These are phyloP conservation scores for Balanococcus diminutus DNA, from an alignment of 2,888 invertebrate species.

Conservation along the genomic window DNA sequence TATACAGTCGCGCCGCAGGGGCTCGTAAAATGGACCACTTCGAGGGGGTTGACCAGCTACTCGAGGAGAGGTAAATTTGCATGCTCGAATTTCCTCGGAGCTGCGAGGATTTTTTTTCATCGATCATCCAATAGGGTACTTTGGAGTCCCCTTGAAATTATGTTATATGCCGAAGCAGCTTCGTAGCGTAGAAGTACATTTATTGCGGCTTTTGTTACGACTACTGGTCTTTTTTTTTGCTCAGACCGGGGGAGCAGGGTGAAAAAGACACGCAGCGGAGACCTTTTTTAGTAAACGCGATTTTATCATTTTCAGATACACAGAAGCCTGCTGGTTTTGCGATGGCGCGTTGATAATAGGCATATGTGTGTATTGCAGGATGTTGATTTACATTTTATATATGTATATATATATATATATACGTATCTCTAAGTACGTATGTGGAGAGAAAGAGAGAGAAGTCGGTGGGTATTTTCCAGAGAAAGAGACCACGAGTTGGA, in stretches of 20 bases:
- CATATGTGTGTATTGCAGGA: neutral
- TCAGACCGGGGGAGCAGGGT: neutral
- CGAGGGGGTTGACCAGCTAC: neutral
- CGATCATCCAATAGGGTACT: neutral
- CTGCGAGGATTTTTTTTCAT: neutral
- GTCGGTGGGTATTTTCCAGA: neutral
- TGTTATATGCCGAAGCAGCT: neutral
- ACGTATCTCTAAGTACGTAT: too few species aligned
- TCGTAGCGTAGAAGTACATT: neutral
- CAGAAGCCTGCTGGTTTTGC: conserved; percentile 28
- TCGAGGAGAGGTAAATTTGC: neutral
- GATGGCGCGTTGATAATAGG: conserved; percentile 1
- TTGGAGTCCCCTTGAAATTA: neutral
- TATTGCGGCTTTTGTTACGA: conserved; percentile 9
- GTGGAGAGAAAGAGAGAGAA: too few species aligned
- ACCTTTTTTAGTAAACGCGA: neutral
- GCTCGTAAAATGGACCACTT: neutral
- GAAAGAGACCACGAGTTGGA: too few species aligned
- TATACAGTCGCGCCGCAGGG: neutral
- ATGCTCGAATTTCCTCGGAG: neutral
- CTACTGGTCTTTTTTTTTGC: conserved; percentile 21
- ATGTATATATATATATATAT: neutral
- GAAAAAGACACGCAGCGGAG: neutral
- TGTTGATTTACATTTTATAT: too few species aligned
- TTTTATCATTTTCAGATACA: neutral